These are phyloP conservation scores for Labeo catla DNA, from an alignment of 2,113 vertebrate species.

Conservation along the genomic window DNA sequence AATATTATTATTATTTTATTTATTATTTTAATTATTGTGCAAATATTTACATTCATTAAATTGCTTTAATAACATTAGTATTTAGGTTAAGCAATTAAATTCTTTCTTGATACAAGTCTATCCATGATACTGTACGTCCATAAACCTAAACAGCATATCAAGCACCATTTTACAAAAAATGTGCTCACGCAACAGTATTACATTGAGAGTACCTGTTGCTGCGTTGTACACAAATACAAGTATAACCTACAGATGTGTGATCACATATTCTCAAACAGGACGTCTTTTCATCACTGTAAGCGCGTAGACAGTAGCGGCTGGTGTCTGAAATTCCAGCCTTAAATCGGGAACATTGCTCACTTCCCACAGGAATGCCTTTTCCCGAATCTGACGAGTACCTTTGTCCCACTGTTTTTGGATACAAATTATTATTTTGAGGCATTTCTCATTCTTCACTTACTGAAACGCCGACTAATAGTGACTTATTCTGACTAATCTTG, in stretches of 20 bases:
- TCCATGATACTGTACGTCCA: too few relatives aligned
- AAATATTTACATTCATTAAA: too few relatives aligned
- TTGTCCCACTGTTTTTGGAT: constrained; percentile 37
- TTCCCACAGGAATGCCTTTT: neutral
- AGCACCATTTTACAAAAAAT: neutral
- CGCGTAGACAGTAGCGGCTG: too few relatives aligned
- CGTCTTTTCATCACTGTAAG: neutral
- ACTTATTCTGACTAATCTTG: constrained; percentile 34
- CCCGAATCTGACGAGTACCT: neutral
- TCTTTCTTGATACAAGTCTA: too few relatives aligned
- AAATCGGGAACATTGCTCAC: neutral
- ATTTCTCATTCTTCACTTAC: constrained; percentile 22
- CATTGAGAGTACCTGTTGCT: neutral
- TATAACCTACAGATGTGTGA: neutral
- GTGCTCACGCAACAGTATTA: neutral
- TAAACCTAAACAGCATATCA: neutral
- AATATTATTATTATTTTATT: too few relatives aligned
- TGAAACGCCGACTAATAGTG: constrained; percentile 41
- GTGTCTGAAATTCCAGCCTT: neutral
- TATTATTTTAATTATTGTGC: too few relatives aligned
- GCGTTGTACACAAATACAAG: neutral
- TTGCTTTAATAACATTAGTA: too few relatives aligned
- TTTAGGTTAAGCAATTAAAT: too few relatives aligned
- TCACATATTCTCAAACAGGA: neutral
- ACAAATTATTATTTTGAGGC: constrained; percentile 44